Conservation (phyloP, 53 echinoderm and acorn worm genomes). For the Antedon mediterranea region DNA sequence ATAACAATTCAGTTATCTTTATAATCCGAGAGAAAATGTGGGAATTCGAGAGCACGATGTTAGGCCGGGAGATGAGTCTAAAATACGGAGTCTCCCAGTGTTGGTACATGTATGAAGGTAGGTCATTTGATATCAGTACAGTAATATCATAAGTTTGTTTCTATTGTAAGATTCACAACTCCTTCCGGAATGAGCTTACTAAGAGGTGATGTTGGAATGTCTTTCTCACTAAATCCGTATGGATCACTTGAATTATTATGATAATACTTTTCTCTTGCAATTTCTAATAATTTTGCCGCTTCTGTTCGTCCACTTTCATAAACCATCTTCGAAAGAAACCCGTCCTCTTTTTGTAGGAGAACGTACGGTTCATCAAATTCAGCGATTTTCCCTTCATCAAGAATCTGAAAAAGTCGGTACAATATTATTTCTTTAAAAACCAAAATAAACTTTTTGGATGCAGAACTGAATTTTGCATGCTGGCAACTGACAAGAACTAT, state of each 20-base stretch:
- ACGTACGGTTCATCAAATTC: conserved; percentile 71
- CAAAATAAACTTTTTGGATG: too few relatives aligned
- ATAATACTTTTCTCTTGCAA: conserved; percentile 52
- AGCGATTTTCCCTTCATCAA: conserved; percentile 39
- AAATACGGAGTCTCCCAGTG: too few relatives aligned
- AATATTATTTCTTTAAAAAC: too few relatives aligned
- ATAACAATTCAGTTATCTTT: too few relatives aligned
- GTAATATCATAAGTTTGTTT: background rate
- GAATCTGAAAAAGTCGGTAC: conserved; percentile 22
- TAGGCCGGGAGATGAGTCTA: too few relatives aligned
- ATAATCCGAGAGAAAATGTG: too few relatives aligned
- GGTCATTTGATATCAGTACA: too few relatives aligned
- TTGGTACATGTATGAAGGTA: too few relatives aligned
- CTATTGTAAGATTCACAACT: background rate
- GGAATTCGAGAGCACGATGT: too few relatives aligned
- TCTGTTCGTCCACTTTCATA: conserved; percentile 55
- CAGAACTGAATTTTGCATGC: too few relatives aligned
- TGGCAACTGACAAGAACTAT: too few relatives aligned
- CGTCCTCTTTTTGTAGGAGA: conserved; percentile 55
- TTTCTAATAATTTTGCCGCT: conserved; percentile 31
- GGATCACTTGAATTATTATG: conserved; percentile 24
- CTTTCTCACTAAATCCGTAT: background rate
- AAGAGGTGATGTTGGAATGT: background rate
- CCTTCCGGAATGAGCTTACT: background rate
- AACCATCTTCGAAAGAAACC: conserved; percentile 48